Evolutionary conservation across 2,797 vertebrate species (phyloP).

Genomic region (Prunella strophiata): DNA sequence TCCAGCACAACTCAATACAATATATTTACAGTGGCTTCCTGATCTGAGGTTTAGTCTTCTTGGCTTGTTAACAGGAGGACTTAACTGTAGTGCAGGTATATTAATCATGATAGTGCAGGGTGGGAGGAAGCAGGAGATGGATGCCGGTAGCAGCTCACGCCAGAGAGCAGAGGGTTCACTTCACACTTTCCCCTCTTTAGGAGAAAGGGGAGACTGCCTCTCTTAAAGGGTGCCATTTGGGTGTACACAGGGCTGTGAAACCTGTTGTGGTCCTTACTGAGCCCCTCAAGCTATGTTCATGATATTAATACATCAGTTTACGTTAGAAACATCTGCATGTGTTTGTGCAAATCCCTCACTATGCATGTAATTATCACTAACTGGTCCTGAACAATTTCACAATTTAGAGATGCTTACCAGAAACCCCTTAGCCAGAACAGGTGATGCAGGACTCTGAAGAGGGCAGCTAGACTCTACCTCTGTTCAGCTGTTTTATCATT

Average conservation of each 20-base stretch:
- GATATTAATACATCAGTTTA: neutral
- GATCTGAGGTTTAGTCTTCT: neutral
- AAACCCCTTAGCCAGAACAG: neutral
- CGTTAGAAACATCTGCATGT: neutral
- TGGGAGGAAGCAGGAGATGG: neutral
- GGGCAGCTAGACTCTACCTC: neutral
- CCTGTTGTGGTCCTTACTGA: neutral
- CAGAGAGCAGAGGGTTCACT: neutral
- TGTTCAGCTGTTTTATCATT: neutral
- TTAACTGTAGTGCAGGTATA: neutral
- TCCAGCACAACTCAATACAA: neutral
- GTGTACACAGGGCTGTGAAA: neutral
- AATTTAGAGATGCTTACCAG: neutral
- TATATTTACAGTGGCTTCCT: neutral
- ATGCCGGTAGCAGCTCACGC: neutral
- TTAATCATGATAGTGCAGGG: rapidly evolving
- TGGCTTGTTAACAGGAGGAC: neutral
- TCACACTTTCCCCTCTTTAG: neutral
- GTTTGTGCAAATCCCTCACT: neutral
- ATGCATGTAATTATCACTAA: neutral
- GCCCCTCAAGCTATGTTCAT: neutral
- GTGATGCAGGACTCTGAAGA: neutral
- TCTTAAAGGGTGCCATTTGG: neutral
- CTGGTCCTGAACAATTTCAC: neutral
- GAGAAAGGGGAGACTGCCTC: neutral